phyloP scores from a whole-genome alignment of 92 coral and sea anemone genomes.

The Zoanthus sansibaricus region DNA sequence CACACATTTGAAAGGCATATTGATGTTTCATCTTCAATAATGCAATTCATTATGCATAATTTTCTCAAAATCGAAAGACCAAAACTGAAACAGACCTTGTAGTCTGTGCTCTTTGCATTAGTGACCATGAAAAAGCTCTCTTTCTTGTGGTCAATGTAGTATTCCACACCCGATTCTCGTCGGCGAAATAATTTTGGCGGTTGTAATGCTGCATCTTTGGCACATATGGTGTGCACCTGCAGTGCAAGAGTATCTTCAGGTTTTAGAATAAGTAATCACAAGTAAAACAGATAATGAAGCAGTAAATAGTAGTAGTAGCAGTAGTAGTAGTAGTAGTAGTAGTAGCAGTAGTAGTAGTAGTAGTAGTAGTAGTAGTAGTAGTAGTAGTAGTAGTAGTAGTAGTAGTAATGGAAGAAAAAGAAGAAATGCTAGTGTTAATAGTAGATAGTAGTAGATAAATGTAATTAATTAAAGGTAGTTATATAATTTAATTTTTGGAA shows the following conservation, averaged over 20 bases:
- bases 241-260: background rate
- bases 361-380: background rate
- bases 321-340: too few species aligned
- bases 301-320: background rate
- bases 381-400: too few species aligned
- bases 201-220: conserved; percentile 55
- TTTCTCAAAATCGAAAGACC: background rate
- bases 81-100: conserved; percentile 62
- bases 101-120: conserved; percentile 79
- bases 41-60: background rate
- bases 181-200: conserved; percentile 65
- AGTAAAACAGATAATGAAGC: background rate
- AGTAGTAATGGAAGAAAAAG: background rate
- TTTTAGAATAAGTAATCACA: too few species aligned
- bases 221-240: conserved; percentile 81
- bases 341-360: background rate
- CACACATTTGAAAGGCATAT: too few species aligned
- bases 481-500: background rate
- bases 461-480: background rate
- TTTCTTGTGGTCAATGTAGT: conserved; percentile 88
- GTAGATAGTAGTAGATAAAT: background rate
- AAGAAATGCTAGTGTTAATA: background rate
- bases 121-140: conserved; percentile 85
- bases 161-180: conserved; percentile 86
- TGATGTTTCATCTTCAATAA: background rate